Conservation (phyloP, 1,140 invertebrate genomes). For the Drosophila ananassae region DNA sequence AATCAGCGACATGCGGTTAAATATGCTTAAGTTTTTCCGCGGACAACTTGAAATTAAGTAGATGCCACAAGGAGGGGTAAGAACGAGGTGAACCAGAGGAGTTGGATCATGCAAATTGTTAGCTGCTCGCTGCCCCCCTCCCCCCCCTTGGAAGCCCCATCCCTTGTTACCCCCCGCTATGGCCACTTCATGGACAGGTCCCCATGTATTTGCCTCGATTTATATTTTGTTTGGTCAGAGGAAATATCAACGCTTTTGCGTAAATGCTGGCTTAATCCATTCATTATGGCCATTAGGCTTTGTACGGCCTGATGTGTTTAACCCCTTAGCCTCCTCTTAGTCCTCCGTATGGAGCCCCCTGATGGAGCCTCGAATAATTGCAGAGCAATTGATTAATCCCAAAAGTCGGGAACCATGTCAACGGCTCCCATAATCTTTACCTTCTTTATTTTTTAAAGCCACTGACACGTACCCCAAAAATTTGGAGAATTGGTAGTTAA, state of each 20-base stretch:
- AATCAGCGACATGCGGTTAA: slow-evolving; percentile 80
- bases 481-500: too few relatives aligned
- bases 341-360: too few relatives aligned
- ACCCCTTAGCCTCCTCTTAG: background rate
- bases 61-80: slow-evolving; percentile 46
- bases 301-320: slow-evolving; percentile 33
- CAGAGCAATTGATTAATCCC: slow-evolving; percentile 50
- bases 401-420: slow-evolving; percentile 35
- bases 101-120: slow-evolving; percentile 53
- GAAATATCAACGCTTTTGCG: slow-evolving; percentile 77
- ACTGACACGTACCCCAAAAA: slow-evolving; percentile 34
- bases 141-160: background rate
- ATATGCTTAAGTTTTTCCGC: slow-evolving; percentile 80
- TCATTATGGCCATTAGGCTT: slow-evolving; percentile 79
- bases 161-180: background rate
- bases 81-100: background rate
- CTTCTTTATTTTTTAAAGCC: slow-evolving; percentile 1
- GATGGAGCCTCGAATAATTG: slow-evolving; percentile 30
- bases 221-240: slow-evolving; percentile 79
- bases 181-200: slow-evolving; percentile 18
- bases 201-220: slow-evolving; percentile 68
- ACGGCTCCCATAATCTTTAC: slow-evolving; percentile 38
- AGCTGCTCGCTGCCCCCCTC: background rate
- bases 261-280: slow-evolving; percentile 78
- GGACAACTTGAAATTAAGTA: slow-evolving; percentile 80